A percentile compares a stretch with the other conserved stretches of the same genome.
Conservation (phyloP, 1,140 invertebrate genomes). For the Lasioglossum baleicum region DNA sequence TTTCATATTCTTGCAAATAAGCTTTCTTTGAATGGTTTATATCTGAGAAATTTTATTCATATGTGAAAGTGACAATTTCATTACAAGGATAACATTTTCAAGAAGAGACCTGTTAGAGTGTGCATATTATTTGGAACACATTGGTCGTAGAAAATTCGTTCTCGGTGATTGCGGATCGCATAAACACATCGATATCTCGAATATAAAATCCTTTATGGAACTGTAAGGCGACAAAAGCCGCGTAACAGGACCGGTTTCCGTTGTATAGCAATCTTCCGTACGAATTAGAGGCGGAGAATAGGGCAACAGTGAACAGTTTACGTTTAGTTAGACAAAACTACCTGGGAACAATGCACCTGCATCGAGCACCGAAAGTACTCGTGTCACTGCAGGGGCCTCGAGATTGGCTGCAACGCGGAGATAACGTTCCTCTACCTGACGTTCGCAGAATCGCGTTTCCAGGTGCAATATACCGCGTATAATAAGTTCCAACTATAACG, state of each 20-base stretch:
- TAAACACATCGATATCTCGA: too few species aligned
- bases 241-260: too few species aligned
- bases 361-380: background rate
- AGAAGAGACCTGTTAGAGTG: too few species aligned
- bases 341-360: constrained; percentile 41
- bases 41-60: too few species aligned
- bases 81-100: too few species aligned
- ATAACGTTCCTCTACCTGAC: constrained; percentile 45
- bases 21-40: too few species aligned
- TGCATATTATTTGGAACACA: too few species aligned
- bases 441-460: constrained; percentile 26
- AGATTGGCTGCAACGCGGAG: constrained; percentile 24
- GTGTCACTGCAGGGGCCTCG: background rate
- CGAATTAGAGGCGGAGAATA: constrained; percentile 16
- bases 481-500: background rate
- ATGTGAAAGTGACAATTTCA: too few species aligned
- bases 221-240: background rate
- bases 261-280: background rate
- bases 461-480: constrained; percentile 11
- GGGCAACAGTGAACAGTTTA: constrained; percentile 7
- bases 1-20: too few species aligned
- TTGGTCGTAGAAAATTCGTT: too few species aligned
- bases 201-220: background rate
- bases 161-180: too few species aligned
- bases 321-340: constrained; percentile 29